Conservation (phyloP, 2,888 invertebrate species). For the Carabus problematicus region DNA sequence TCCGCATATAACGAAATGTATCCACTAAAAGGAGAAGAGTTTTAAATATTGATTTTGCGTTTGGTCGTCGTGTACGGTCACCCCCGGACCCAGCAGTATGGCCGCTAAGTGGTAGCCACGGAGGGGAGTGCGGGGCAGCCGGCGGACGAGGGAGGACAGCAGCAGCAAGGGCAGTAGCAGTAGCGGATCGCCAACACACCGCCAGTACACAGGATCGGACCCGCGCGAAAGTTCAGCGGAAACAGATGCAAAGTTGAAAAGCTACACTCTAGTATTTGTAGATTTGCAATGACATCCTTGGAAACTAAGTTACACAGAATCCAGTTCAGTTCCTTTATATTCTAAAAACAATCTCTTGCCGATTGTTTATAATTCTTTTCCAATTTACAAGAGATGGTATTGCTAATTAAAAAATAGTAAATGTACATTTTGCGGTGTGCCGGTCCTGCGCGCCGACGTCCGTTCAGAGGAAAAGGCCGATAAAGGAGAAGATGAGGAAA, state of each 20-base stretch:
- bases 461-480: conserved; percentile 8
- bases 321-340: no score
- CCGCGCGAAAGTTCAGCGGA: neutral
- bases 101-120: conserved; percentile 38
- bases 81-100: conserved; percentile 24
- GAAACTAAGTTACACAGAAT: no score
- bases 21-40: conserved; percentile 37
- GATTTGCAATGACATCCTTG: no score
- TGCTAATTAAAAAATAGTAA: no score
- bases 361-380: no score
- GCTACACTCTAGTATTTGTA: no score
- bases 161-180: conserved; percentile 5
- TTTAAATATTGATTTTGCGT: conserved; percentile 43
- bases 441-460: neutral
- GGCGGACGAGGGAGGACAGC: neutral
- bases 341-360: no score
- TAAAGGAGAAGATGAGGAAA: no score
- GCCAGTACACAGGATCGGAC: neutral
- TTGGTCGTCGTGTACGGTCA: conserved; percentile 34
- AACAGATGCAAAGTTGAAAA: no score
- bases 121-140: neutral
- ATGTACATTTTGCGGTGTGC: neutral
- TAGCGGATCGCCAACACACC: neutral
- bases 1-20: conserved; percentile 2
- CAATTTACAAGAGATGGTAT: no score